Evolutionary conservation across 2,113 vertebrate species (phyloP).

Genomic region (Gallinago jamesoni): DNA sequence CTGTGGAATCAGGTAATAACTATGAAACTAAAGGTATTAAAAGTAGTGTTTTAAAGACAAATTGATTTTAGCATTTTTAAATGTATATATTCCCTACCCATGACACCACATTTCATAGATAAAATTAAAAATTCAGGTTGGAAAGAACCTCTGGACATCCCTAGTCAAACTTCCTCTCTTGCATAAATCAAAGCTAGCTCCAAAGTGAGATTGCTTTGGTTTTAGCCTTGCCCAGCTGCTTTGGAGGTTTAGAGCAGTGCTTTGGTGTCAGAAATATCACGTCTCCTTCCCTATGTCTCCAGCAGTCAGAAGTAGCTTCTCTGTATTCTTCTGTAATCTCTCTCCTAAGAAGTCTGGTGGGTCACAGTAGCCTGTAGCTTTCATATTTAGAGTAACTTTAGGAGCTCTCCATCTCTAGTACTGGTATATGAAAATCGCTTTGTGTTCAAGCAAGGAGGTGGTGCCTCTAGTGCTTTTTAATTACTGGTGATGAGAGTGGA

Average conservation of each 20-base stretch:
- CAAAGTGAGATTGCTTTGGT: neutral
- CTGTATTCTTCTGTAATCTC: neutral
- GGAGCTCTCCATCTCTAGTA: neutral
- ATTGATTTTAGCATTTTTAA: neutral
- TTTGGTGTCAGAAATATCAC: neutral
- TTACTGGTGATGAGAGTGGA: neutral
- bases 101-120: neutral
- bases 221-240: neutral
- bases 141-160: neutral
- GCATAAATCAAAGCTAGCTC: neutral
- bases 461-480: neutral
- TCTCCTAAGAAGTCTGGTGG: neutral
- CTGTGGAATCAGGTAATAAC: neutral
- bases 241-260: neutral
- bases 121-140: neutral
- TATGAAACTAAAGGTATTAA: neutral
- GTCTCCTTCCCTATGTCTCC: rapidly evolving
- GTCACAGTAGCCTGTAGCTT: neutral
- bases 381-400: neutral
- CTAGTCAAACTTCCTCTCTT: neutral
- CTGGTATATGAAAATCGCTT: neutral
- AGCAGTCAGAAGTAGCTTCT: neutral
- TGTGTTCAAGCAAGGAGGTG: neutral
- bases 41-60: neutral
- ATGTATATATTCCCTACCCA: neutral